Base-by-base conservation (phyloP, 2,888 invertebrate genomes). In the Eupithecia vulgata region DNA sequence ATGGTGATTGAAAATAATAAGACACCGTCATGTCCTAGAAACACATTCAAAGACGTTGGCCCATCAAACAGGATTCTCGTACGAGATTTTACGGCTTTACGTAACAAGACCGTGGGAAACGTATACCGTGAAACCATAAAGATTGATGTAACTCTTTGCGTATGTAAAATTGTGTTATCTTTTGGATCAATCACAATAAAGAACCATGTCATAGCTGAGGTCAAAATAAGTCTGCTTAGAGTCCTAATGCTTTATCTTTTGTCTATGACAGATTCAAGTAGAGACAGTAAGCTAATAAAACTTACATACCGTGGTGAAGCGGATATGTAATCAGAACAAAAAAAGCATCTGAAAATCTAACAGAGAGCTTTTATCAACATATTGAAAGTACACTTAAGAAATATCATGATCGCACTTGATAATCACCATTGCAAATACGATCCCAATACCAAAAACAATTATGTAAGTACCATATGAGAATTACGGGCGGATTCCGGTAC, bases 101-200 rank as follows among this genome's bases (percentile, higher is more conserved):
- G 74, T 73, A 76, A 76, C 52, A 15, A 68, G 30, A 30, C 68
- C 73, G 75, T 76, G 75, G 68, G 75, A 76, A 75, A 35, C 61
- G 61, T 62, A 61, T 57, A 48, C 30, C 59, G 59, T 25, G 61
- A 66, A 66, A 17, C 15, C 37, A 65, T 52, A 66, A 57, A 72
- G 35, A 37, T 34, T 67, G 52, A 67, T 73, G 67, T 67, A 73
- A 73, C 73, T 68, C 15, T 17, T 66, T 35, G 40, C n/a, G 40
- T 48, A 65, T 35, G 10, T 35, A n/a, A 62, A 61, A 52, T 52
- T 52, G 21, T 52, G 61, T n/a, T 62, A 62, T 34, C 62, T 62
- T 34, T n/a, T 62, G 62, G 3, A 62, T 62, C 35, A 35, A 35
- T 62, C 35, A 62, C 37, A 62, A 35, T 62, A 62, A 35, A 62